Percentiles rank a stretch among this genome's conserved stretches.
Conservation (phyloP, 2,888 invertebrate genomes). For the Xylota segnis region DNA sequence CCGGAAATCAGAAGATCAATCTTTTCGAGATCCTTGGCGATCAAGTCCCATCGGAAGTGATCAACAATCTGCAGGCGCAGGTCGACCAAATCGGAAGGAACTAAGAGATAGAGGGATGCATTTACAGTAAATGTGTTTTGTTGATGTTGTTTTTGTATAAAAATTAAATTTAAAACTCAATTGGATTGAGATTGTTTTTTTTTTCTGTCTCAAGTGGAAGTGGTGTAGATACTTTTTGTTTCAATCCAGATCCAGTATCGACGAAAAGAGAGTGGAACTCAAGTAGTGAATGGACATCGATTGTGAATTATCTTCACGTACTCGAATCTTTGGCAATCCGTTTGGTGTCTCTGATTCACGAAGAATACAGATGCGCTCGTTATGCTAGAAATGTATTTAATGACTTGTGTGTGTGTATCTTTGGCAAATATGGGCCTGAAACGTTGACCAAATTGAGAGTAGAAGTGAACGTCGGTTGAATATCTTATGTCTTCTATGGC, state of each 20-base stretch:
- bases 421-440: neutral
- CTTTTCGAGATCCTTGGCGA: conserved; percentile 93
- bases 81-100: conserved; percentile 93
- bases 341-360: neutral
- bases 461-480: conserved; percentile 25
- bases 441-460: conserved; percentile 16
- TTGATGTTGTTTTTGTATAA: conserved; percentile 56
- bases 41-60: conserved; percentile 94
- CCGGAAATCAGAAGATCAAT: conserved; percentile 93
- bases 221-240: neutral
- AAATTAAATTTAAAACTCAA: conserved; percentile 16
- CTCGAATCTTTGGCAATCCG: conserved; percentile 12
- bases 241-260: neutral
- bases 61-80: conserved; percentile 93
- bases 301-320: conserved; percentile 38
- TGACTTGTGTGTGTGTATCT: neutral
- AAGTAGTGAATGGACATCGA: conserved; percentile 12
- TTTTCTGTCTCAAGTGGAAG: neutral
- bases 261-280: conserved; percentile 1
- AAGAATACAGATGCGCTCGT: conserved; percentile 18
- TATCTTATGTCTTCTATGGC: too few relatives aligned
- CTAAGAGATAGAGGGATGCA: conserved; percentile 80
- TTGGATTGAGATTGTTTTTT: conserved; percentile 11
- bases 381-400: neutral
- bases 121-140: conserved; percentile 16